phyloP scores from a whole-genome alignment of 2,113 vertebrate genomes.

The Ammospiza caudacuta region DNA sequence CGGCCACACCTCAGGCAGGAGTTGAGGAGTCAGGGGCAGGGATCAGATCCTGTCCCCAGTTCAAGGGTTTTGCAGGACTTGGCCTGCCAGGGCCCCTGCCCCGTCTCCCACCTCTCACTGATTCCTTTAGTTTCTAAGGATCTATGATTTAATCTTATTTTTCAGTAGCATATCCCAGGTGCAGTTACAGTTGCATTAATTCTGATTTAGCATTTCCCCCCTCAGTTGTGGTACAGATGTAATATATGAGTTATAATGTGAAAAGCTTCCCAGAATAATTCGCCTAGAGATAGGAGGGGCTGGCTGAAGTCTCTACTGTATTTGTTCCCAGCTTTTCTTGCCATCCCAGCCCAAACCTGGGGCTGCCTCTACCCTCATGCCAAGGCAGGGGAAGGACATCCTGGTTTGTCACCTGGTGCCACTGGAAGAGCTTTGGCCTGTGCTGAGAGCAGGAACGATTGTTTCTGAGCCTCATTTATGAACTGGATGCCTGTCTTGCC shows the following conservation, averaged over 20 bases:
- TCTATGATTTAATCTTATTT: slow-evolving; percentile 57
- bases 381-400: background rate
- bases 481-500: slow-evolving; percentile 83
- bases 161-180: slow-evolving; percentile 70
- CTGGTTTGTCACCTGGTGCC: background rate
- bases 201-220: slow-evolving; percentile 39
- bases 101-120: background rate
- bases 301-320: slow-evolving; percentile 37
- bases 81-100: background rate
- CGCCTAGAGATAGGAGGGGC: slow-evolving; percentile 26
- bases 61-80: background rate
- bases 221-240: slow-evolving; percentile 63
- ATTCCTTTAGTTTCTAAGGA: slow-evolving; percentile 44
- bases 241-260: slow-evolving; percentile 59
- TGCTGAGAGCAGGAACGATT: slow-evolving; percentile 50
- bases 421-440: background rate
- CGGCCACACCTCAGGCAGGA: background rate
- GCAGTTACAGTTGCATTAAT: slow-evolving; percentile 60
- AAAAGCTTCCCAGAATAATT: slow-evolving; percentile 57
- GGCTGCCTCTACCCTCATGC: background rate
- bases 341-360: background rate
- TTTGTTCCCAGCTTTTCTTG: slow-evolving; percentile 19
- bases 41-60: background rate
- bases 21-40: background rate
- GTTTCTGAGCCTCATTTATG: slow-evolving; percentile 74